A percentile compares a stretch with the other conserved stretches of the same genome.
These are phyloP conservation scores for Cyanoramphus novaezelandiae DNA, from an alignment of 2,113 vertebrate species.

Conservation along the genomic window DNA sequence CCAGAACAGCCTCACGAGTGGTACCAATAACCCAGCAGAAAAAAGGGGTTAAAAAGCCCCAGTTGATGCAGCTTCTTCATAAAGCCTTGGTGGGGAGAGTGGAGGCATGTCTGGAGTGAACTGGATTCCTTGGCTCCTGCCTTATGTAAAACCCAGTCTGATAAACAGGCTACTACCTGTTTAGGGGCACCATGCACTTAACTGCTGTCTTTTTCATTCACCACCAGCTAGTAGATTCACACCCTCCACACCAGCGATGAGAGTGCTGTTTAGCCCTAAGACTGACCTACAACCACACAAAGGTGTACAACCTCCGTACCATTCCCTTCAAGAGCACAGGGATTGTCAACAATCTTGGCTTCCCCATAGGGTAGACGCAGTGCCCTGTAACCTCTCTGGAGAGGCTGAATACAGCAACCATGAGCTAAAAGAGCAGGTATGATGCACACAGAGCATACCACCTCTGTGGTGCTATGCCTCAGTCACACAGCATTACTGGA, in stretches of 20 bases:
- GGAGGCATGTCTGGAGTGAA: background rate
- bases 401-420: background rate
- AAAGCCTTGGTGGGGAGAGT: background rate
- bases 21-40: background rate
- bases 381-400: background rate
- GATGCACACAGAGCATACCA: accelerated
- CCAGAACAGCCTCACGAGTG: background rate
- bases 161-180: background rate
- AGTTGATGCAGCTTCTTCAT: background rate
- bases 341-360: background rate
- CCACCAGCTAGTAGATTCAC: background rate
- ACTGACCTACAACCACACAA: background rate
- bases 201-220: background rate
- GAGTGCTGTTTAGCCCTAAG: background rate
- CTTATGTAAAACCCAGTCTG: background rate
- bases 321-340: background rate
- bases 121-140: background rate
- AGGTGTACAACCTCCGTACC: accelerated
- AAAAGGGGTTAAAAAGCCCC: background rate
- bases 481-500: accelerated
- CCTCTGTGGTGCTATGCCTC: background rate
- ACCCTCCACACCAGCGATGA: background rate
- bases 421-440: background rate
- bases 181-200: background rate
- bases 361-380: background rate